These are phyloP conservation scores for Beroe forskalii DNA, from an alignment of 37 sponge, comb jelly and placozoan genomes.

Conservation along the genomic window DNA sequence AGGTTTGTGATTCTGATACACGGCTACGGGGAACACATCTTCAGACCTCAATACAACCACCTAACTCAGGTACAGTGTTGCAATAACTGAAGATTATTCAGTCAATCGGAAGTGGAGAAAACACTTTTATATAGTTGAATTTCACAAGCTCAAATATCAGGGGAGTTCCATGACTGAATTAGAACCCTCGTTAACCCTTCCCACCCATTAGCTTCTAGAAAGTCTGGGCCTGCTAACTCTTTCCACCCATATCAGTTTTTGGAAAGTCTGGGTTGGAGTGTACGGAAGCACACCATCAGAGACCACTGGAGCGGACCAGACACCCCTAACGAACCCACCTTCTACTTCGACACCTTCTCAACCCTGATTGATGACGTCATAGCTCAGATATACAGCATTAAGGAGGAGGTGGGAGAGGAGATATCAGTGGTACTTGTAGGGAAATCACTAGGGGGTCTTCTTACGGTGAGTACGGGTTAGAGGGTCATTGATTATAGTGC, in stretches of 20 bases:
- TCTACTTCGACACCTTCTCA: constrained; percentile 17
- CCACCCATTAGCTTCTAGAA: too few relatives aligned
- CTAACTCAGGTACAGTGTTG: constrained; percentile 20
- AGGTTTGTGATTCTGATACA: not conserved
- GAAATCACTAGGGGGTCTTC: constrained; percentile 27
- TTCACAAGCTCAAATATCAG: too few relatives aligned
- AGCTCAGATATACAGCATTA: not conserved
- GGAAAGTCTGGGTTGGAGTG: not conserved
- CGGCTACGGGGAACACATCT: constrained; percentile 31
- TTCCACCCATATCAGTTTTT: too few relatives aligned
- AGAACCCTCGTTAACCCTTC: too few relatives aligned
- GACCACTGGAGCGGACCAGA: not conserved
- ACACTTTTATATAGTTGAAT: too few relatives aligned
- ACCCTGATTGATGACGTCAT: not conserved
- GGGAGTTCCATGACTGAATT: too few relatives aligned
- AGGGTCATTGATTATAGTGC: too few relatives aligned
- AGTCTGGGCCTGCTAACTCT: too few relatives aligned
- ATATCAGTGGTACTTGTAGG: not conserved
- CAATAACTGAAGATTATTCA: too few relatives aligned
- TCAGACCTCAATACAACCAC: not conserved
- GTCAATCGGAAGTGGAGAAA: too few relatives aligned
- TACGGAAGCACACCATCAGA: not conserved
- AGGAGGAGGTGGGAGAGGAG: not conserved
- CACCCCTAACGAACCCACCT: not conserved
- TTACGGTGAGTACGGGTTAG: constrained; percentile 9